A percentile compares a stretch with the other conserved stretches of the same genome.
phyloP scores from a whole-genome alignment of 2,113 vertebrate genomes.

The Eidolon helvum region DNA sequence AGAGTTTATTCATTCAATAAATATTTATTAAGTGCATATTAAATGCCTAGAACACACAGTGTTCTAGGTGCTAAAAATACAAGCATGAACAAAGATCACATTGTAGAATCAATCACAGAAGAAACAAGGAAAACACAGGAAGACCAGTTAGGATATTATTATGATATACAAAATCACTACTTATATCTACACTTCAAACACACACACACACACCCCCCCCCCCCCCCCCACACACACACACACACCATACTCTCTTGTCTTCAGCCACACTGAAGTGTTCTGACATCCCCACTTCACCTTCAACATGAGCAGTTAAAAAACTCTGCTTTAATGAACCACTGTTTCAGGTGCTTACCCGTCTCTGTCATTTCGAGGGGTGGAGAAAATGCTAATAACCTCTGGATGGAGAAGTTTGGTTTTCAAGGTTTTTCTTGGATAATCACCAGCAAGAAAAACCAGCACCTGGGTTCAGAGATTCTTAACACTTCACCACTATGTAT shows the following conservation, averaged over 20 bases:
- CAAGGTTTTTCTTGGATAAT: background rate
- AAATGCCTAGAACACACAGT: background rate
- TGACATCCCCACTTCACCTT: background rate
- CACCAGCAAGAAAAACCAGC: background rate
- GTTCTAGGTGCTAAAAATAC: background rate
- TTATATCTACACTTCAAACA: background rate
- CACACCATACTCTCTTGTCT: background rate
- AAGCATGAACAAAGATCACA: background rate
- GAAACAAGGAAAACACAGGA: background rate
- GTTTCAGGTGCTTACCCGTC: background rate
- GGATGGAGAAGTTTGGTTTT: background rate
- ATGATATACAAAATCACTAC: background rate
- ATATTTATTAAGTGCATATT: background rate
- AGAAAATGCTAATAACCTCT: background rate
- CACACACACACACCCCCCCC: background rate
- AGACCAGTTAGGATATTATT: background rate
- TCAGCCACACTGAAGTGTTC: background rate
- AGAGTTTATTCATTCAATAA: background rate
- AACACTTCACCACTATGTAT: background rate
- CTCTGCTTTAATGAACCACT: background rate
- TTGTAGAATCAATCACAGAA: background rate
- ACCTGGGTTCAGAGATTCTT: background rate
- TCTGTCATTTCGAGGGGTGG: background rate
- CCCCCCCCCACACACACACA: no score
- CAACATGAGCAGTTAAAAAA: background rate